phyloP scores from a whole-genome alignment of 2,888 invertebrate species.

The Lasius platythorax region DNA sequence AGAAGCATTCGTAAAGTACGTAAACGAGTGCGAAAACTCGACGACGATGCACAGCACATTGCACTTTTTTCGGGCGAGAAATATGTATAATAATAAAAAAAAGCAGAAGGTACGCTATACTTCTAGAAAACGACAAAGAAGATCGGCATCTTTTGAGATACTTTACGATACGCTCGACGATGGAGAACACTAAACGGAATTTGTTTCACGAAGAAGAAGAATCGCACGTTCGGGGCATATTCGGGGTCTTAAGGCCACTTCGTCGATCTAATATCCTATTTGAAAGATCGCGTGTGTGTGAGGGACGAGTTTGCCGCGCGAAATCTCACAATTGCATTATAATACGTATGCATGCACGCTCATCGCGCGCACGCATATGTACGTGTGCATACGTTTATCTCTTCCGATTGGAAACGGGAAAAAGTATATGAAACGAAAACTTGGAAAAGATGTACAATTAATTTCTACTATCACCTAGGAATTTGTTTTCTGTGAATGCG shows the following conservation, averaged over 20 bases:
- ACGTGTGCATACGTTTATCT: neutral
- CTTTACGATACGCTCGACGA: constrained; percentile 20
- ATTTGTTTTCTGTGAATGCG: constrained; percentile 45
- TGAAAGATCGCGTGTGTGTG: constrained; percentile 41
- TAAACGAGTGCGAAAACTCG: constrained; percentile 8
- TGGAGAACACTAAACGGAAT: constrained; percentile 41
- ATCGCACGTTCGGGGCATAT: constrained; percentile 14
- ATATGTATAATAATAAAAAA: neutral
- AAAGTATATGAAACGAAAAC: constrained; percentile 44
- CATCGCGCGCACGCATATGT: neutral
- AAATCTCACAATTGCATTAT: constrained; percentile 78
- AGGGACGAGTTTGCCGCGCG: constrained; percentile 49
- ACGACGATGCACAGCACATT: neutral
- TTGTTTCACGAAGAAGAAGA: constrained; percentile 34
- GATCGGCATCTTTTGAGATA: constrained; percentile 15
- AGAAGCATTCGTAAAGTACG: constrained; percentile 12
- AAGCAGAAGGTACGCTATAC: constrained; percentile 7
- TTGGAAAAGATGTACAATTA: constrained; percentile 18
- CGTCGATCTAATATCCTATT: constrained; percentile 60
- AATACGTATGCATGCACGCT: neutral
- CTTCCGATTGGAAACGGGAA: constrained; percentile 3
- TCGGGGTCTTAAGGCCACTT: constrained; percentile 66
- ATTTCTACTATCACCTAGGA: constrained; percentile 19
- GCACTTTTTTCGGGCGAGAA: neutral
- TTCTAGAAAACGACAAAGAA: constrained; percentile 4